A percentile compares a stretch with the other conserved stretches of the same genome.
Evolutionary conservation across 2,888 invertebrate species (phyloP).

Genomic region (Eupithecia subfuscata): DNA sequence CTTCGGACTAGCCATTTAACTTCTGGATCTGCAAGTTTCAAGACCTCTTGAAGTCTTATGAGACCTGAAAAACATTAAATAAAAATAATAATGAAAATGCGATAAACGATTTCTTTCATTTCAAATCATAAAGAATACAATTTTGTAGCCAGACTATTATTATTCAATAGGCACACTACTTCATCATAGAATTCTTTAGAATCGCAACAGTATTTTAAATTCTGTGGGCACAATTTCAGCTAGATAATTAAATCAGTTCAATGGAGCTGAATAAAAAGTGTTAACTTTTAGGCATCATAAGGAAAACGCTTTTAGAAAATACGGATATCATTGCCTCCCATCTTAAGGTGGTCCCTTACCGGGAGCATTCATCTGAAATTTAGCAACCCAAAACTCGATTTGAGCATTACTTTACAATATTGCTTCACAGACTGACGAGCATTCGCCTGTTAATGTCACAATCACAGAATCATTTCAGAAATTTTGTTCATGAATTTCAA

Average conservation of each 20-base stretch:
- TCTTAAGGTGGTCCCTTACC: not conserved
- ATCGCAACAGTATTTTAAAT: not conserved
- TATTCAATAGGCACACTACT: constrained; percentile 1
- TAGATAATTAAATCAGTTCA: not conserved
- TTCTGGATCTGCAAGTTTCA: constrained; percentile 88
- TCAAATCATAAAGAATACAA: not conserved
- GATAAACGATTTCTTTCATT: not conserved
- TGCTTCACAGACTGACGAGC: not conserved
- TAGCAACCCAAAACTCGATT: not conserved
- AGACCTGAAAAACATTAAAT: constrained; percentile 76
- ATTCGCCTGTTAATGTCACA: not conserved
- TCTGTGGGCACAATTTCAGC: not conserved
- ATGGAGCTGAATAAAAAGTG: not conserved
- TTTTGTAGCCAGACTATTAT: not conserved
- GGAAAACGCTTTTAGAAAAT: not conserved
- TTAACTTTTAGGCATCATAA: not conserved
- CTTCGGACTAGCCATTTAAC: constrained; percentile 88
- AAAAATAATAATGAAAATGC: not conserved
- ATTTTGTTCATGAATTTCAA: too few species aligned
- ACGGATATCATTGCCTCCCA: not conserved
- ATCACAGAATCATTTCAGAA: too few species aligned
- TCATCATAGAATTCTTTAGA: not conserved
- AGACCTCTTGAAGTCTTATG: constrained; percentile 90
- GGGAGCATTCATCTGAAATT: not conserved
- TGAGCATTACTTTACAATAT: not conserved